phyloP scores from a whole-genome alignment of 53 echinoderm and acorn worm genomes.

The Echinometra lucunter region DNA sequence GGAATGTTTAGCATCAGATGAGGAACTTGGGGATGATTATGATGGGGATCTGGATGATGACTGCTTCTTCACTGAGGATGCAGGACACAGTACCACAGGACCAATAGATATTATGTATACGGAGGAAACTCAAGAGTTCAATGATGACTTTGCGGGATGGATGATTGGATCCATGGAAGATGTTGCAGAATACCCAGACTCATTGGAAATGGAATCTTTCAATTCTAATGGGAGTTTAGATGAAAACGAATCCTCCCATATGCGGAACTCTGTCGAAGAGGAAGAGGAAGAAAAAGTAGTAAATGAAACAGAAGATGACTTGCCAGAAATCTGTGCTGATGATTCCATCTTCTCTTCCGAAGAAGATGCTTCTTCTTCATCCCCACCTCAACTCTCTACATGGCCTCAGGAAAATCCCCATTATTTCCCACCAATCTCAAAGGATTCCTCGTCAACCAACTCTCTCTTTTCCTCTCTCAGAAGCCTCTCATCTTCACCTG shows the following conservation, averaged over 20 bases:
- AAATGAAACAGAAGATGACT: conserved; percentile 23
- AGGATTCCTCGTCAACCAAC: background rate
- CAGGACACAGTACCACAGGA: background rate
- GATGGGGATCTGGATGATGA: conserved; percentile 72
- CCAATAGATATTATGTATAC: conserved; percentile 8
- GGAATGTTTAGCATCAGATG: conserved; percentile 79
- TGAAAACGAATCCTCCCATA: background rate
- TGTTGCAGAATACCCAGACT: conserved; percentile 67
- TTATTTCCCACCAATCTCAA: conserved; percentile 46
- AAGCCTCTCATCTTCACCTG: conserved; percentile 62
- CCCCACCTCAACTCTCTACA: conserved; percentile 9
- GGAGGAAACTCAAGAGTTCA: conserved; percentile 70
- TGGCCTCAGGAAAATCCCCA: conserved; percentile 59
- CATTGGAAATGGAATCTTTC: conserved; percentile 28
- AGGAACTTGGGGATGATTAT: conserved; percentile 73
- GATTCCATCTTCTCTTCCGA: conserved; percentile 55
- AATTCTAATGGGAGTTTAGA: conserved; percentile 41
- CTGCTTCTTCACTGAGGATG: conserved; percentile 54
- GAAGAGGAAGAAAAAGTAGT: conserved; percentile 34
- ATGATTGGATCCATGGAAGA: conserved; percentile 72
- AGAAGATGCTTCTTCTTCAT: conserved; percentile 42
- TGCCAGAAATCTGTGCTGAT: conserved; percentile 44
- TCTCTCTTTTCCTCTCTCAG: conserved; percentile 62
- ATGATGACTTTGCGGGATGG: conserved; percentile 76
- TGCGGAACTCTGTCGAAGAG: background rate